A percentile compares a stretch with the other conserved stretches of the same genome.
phyloP scores from a whole-genome alignment of 1,140 invertebrate genomes.

The Drosophila insularis region DNA sequence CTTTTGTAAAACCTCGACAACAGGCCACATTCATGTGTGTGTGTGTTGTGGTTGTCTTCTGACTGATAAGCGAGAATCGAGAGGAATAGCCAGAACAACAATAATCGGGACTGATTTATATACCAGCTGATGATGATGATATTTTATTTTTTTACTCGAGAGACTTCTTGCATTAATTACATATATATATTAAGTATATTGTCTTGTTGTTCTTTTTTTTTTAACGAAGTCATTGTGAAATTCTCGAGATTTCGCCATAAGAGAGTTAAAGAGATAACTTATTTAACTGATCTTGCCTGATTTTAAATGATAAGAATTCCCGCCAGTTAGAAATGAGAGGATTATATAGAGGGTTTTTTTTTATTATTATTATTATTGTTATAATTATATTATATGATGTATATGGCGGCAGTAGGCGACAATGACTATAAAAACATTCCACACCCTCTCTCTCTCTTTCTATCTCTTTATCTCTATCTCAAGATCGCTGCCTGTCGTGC shows the following conservation, averaged over 20 bases:
- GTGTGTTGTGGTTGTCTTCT: conserved; percentile 28
- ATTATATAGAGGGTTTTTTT: background rate
- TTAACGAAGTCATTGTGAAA: background rate
- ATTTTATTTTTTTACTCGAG: conserved; percentile 14
- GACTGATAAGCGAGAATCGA: background rate
- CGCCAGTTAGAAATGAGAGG: background rate
- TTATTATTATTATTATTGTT: background rate
- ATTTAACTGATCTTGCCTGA: background rate
- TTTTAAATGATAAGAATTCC: background rate
- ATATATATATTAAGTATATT: background rate
- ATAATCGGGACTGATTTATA: conserved; percentile 54
- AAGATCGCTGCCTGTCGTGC: background rate
- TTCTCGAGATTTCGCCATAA: background rate
- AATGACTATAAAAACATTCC: background rate
- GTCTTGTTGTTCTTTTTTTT: background rate
- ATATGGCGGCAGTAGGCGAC: no score
- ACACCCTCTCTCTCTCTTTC: conserved; percentile 19
- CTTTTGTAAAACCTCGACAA: conserved; percentile 21
- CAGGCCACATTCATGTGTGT: conserved; percentile 43
- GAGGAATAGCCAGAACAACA: background rate
- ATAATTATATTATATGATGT: background rate
- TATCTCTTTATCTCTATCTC: background rate
- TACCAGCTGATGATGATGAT: conserved; percentile 41
- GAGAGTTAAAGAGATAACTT: background rate
- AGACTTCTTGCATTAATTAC: background rate